These are phyloP conservation scores for human (Homo sapiens) DNA, from an alignment of 2,113 vertebrate species.

Conservation along the genomic window GRCh38 chr4:58568001-58568500, in stretches of 20 bases:
- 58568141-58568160: neutral
- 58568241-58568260: neutral
- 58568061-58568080: neutral
- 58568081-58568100: neutral
- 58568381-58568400: neutral
- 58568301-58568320: neutral
- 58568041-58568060: neutral
- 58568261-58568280: neutral
- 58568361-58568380: neutral
- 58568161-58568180: neutral
- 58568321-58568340: neutral
- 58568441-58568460: neutral
- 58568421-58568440: neutral
- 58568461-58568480: neutral
- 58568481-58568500: neutral
- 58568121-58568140: neutral
- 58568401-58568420: neutral
- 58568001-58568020: neutral
- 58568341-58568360: neutral
- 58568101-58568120: neutral
- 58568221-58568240: neutral
- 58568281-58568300: neutral
- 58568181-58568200: neutral
- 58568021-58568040: neutral
- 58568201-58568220: neutral